Evolutionary conservation across 2,113 vertebrate species (phyloP), one percentile per base, ranked within the genome.

Genomic region (Zosterops hypoxanthus): DNA sequence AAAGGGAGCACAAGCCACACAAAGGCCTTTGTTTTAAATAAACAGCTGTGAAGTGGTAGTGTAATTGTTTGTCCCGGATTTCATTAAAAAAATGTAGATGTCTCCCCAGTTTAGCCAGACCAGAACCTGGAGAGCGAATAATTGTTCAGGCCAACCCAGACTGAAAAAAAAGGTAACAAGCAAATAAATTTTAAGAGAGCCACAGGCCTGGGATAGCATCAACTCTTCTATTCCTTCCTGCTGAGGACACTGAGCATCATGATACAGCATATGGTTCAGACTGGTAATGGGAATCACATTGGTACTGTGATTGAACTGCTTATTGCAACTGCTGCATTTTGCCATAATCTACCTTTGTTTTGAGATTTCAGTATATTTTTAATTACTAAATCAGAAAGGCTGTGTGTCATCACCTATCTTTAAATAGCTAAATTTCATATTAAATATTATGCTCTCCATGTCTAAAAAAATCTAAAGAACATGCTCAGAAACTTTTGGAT

Each of bases 211-310:
- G 47, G 24, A 11, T 78, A 24, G 2, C 4, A 34, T 28, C 25
- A 69, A 13, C 7, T 5, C 4, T 60, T 20, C 16, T 24, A 6
- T 33, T 66, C n/a, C 19, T 47, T 61, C 29, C 26, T 3, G 22
- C 5, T 31, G 8, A 17, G 8, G 19, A 29, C 14, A 53, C 13
- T 17, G 26, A 82, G 10, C 15, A 28, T 33, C 2, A 0, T 39
- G 24, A 73, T 9, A 20, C 28, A 14, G 10, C 13, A 33, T 24
- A 22, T 18, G 2, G 26, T 10, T 63, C 13, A 59, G 5, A 49
- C 8, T 1, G 0, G 11, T 28, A 49, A 47, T 23, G 3, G 4
- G 17, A 81, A 28, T 24, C 17, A 68, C 12, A 28, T 0, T 41
- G 8, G 8, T 26, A 29, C 56, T 53, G 8, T 11, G 3, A 23